phyloP scores from a whole-genome alignment of 2,888 invertebrate genomes.

The Pristionchus maxplancki region DNA sequence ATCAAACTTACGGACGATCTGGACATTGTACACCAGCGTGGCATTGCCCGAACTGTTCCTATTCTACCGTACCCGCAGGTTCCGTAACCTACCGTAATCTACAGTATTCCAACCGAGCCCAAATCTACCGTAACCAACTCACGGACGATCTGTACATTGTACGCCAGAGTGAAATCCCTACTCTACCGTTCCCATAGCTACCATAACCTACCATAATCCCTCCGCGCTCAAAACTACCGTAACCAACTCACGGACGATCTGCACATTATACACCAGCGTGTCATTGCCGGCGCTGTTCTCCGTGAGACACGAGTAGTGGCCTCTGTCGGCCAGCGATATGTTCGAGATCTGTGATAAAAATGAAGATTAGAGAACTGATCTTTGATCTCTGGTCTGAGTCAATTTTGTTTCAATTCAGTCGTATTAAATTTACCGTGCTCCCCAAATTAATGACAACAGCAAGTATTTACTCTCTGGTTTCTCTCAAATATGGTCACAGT shows the following conservation, averaged over 20 bases:
- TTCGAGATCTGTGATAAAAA: conserved; percentile 74
- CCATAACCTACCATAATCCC: conserved; percentile 55
- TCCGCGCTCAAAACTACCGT: too few species aligned
- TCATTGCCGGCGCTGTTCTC: conserved; percentile 79
- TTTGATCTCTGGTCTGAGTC: not conserved
- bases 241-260: conserved; percentile 71
- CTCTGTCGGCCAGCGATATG: conserved; percentile 76
- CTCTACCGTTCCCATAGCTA: too few species aligned
- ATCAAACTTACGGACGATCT: not conserved
- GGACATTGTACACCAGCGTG: not conserved
- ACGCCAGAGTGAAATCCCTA: not conserved
- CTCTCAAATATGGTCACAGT: not conserved
- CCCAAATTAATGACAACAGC: too few species aligned
- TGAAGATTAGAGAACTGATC: too few species aligned
- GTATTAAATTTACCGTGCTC: too few species aligned
- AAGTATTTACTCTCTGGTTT: not conserved
- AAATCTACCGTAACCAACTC: conserved; percentile 54
- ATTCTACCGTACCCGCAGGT: too few species aligned
- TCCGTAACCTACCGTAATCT: too few species aligned
- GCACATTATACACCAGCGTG: conserved; percentile 74
- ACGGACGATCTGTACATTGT: conserved; percentile 65
- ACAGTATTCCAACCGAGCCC: not conserved
- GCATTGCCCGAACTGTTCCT: too few species aligned
- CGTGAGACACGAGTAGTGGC: conserved; percentile 78
- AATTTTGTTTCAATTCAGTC: not conserved